These are phyloP conservation scores for Drosophila tripunctata DNA, from an alignment of 2,888 invertebrate genomes.

Conservation along the genomic window DNA sequence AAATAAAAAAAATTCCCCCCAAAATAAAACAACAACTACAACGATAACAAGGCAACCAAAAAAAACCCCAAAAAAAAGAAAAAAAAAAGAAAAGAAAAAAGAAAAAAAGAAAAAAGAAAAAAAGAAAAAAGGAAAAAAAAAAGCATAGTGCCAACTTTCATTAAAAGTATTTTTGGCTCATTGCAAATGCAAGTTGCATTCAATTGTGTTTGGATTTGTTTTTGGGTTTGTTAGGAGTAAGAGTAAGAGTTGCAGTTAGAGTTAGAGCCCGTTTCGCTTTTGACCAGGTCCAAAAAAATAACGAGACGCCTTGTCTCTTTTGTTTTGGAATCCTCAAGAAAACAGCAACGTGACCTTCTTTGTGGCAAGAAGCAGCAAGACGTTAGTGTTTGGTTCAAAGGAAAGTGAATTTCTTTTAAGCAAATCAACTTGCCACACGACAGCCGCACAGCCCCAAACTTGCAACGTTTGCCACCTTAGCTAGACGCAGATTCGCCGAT, in stretches of 20 bases:
- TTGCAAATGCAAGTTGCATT: conserved; percentile 74
- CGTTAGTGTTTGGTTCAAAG: conserved; percentile 55
- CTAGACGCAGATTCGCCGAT: conserved; percentile 73
- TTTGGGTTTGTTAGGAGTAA: conserved; percentile 56
- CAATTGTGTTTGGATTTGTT: conserved; percentile 61
- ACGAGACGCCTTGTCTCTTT: conserved; percentile 48
- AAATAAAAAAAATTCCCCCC: conserved; percentile 56
- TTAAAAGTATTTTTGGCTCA: conserved; percentile 78
- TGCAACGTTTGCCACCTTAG: conserved; percentile 49
- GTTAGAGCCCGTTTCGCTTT: conserved; percentile 2
- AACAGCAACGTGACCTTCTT: conserved; percentile 74
- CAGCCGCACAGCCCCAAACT: neutral
- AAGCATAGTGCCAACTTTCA: conserved; percentile 80
- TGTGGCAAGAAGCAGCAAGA: conserved; percentile 48
- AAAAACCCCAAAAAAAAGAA: too few species aligned
- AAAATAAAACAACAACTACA: conserved; percentile 32
- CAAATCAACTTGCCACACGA: conserved; percentile 74
- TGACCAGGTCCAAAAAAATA: conserved; percentile 52
- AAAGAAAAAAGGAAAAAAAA: too few species aligned
- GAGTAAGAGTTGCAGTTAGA: neutral
- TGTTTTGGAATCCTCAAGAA: conserved; percentile 76
- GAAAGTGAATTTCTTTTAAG: conserved; percentile 81
- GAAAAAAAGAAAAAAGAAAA: too few species aligned
- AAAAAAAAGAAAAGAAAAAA: too few species aligned
- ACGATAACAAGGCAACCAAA: conserved; percentile 22